Conservation (phyloP, 2,797 vertebrate genomes). For the Myioborus melanocephalus region DNA sequence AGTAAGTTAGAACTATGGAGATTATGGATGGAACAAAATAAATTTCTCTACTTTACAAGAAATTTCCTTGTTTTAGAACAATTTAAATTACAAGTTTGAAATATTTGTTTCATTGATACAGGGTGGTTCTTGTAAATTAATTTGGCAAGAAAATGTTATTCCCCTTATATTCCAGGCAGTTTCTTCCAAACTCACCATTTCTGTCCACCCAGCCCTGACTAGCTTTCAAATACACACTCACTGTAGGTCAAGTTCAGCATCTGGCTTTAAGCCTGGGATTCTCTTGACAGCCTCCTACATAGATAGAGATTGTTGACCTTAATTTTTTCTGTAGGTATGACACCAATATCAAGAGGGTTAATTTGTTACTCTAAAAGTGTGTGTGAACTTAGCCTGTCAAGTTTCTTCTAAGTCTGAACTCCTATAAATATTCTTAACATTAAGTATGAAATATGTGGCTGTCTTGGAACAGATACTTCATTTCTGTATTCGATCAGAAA, state of each 20-base stretch:
- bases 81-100: not conserved
- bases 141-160: not conserved
- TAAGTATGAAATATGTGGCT: not conserved
- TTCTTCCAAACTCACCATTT: not conserved
- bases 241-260: not conserved
- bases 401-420: not conserved
- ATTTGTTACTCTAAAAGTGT: not conserved
- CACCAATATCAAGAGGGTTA: not conserved
- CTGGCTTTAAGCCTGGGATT: not conserved
- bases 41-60: not conserved
- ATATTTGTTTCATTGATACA: not conserved
- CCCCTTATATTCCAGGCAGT: not conserved
- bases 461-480: not conserved
- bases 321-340: not conserved
- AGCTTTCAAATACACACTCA: not conserved
- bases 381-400: not conserved
- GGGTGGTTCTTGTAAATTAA: not conserved
- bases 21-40: not conserved
- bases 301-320: not conserved
- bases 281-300: not conserved
- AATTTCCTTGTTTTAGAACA: not conserved
- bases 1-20: not conserved
- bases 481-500: not conserved
- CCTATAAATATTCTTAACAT: not conserved
- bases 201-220: not conserved